Base-by-base conservation (phyloP, 2,113 vertebrate genomes). In the Periophthalmus modestus region DNA sequence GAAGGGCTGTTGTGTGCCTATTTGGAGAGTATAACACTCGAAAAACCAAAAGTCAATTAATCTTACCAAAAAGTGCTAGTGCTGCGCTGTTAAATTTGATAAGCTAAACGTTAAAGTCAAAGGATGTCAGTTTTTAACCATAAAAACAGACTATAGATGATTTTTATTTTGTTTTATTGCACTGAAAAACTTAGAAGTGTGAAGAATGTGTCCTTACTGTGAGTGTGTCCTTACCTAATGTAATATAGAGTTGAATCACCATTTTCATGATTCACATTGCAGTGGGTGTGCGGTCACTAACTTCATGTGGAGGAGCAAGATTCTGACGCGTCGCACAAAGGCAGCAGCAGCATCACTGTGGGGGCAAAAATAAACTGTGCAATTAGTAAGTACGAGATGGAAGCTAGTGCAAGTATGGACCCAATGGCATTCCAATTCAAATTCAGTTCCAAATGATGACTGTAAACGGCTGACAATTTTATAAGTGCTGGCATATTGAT, bases 241-340 rank as follows among this genome's bases (percentile, higher is more conserved):
- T n/a, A 12, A 43, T 28, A 72, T 57, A 83, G 72, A 76, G 66
- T 62, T 76, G 82, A 81, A 79, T 84, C 85, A 77, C 61, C 66
- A 69, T 75, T 83, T 78, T 71, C 82, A 74, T 85, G 88, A 81
- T 89, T 81, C 88, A 84, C 76, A 78, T 73, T 19, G 69, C 68
- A 84, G 74, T 24, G 70, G 73, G 69, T 68, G 59, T 62, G 69
- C 57, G 11, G 23, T 61, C 72, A 76, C 63, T 15, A 67, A 62
- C 28, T 58, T n/a, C 19, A 39, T 39, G 62, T 39, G 62, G 62
- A 43, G 62, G 62, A 67, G 59, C 71, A 18, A 59, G 73, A 61
- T 9, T 34, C 16, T 48, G 66, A 73, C 72, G 57, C n/a, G 23
- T 77, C 50, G 16, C 58, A 24, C 62, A 43, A 73, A 68, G 58